These are phyloP conservation scores for Aplodontia rufa DNA, from an alignment of 2,113 vertebrate genomes.

Conservation along the genomic window DNA sequence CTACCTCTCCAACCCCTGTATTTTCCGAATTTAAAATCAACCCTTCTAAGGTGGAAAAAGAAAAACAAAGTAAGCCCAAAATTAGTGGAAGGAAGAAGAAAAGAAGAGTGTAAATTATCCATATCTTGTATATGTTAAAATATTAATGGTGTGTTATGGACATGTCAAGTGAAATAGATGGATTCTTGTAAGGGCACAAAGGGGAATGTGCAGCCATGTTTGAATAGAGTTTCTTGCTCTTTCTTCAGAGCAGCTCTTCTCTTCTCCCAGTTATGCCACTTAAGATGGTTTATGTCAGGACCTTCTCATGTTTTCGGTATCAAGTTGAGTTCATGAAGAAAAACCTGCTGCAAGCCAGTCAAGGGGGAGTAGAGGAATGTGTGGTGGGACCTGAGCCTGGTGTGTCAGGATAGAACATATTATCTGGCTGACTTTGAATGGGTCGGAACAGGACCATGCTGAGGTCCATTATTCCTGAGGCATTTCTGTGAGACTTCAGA, in stretches of 20 bases:
- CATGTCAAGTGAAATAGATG: not conserved
- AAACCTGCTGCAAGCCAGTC: not conserved
- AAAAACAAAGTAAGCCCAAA: not conserved
- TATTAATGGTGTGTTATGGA: not conserved
- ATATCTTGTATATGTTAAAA: not conserved
- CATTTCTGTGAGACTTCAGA: not conserved
- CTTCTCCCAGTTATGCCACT: not conserved
- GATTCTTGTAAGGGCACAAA: no score
- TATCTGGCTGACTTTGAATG: not conserved
- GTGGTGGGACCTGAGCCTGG: no score
- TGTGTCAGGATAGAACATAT: not conserved
- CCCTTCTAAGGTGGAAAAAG: not conserved
- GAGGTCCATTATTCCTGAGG: not conserved
- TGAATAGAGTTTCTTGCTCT: not conserved
- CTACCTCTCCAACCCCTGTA: no score
- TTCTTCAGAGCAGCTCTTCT: not conserved
- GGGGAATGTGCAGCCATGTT: not conserved
- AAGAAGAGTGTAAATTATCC: not conserved
- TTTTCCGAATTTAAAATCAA: no score
- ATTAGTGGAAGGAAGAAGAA: not conserved
- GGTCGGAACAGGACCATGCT: accelerated
- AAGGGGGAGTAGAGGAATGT: no score
- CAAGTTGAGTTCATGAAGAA: not conserved
- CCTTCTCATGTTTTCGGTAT: not conserved
- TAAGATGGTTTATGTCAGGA: not conserved